phyloP scores from a whole-genome alignment of 2,888 invertebrate species.

The Dermolepida albohirtum region DNA sequence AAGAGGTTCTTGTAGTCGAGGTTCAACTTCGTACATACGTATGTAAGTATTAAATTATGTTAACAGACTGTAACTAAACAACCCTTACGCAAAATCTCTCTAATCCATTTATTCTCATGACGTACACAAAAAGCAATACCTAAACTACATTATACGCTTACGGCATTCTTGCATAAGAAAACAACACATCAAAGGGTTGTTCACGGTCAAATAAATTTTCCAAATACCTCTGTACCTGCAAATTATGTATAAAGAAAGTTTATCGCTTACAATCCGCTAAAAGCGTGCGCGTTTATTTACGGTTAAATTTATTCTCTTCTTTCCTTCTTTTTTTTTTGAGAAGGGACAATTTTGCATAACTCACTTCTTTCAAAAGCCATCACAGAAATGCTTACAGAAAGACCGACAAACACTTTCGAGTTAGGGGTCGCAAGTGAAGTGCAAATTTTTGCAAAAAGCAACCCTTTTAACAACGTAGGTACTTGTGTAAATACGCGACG shows the following conservation, averaged over 20 bases:
- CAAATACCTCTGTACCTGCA: slow-evolving; percentile 19
- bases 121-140: not conserved
- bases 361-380: slow-evolving; percentile 10
- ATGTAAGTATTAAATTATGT: not conserved
- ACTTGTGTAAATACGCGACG: slow-evolving; percentile 23
- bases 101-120: slow-evolving; percentile 31
- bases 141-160: slow-evolving; percentile 14
- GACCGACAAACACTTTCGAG: slow-evolving; percentile 31
- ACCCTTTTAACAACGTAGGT: slow-evolving; percentile 33
- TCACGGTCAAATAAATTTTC: slow-evolving; percentile 22
- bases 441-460: slow-evolving; percentile 39
- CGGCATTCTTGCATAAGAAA: slow-evolving; percentile 20
- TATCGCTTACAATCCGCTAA: slow-evolving; percentile 16
- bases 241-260: slow-evolving; percentile 10
- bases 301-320: slow-evolving; percentile 14
- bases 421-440: slow-evolving; percentile 37
- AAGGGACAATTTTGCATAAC: slow-evolving; percentile 38
- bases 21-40: not conserved
- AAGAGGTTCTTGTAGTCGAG: too few relatives aligned
- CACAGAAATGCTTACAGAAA: slow-evolving; percentile 22
- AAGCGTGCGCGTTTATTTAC: slow-evolving; percentile 5
- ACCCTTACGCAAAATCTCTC: slow-evolving; percentile 19
- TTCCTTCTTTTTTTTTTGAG: slow-evolving; percentile 4
- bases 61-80: slow-evolving; percentile 1
- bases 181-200: slow-evolving; percentile 23